A percentile compares a stretch with the other conserved stretches of the same genome.
phyloP scores from a whole-genome alignment of 1,140 invertebrate genomes.

The Linepithema humile region DNA sequence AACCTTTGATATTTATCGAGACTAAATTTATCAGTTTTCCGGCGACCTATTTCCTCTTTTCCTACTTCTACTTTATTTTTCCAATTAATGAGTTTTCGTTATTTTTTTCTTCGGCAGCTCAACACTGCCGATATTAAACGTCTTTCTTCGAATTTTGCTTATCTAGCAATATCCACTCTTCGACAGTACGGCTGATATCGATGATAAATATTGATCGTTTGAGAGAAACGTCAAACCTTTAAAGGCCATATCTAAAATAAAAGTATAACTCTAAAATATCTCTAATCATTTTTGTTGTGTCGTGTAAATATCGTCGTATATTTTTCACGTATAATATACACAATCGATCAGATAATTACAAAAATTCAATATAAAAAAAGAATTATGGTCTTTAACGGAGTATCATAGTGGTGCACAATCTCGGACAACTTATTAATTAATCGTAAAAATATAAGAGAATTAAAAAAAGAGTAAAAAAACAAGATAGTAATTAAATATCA shows the following conservation, averaged over 20 bases:
- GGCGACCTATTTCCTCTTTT: neutral
- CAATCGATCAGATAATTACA: neutral
- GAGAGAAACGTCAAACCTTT: neutral
- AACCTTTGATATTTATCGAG: slow-evolving; percentile 15
- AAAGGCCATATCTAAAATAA: slow-evolving; percentile 13
- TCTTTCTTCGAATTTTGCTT: neutral
- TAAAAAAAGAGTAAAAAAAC: neutral
- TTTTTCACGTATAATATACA: neutral
- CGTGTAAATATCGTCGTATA: too few species aligned
- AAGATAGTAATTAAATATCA: neutral
- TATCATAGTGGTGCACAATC: slow-evolving; percentile 15
- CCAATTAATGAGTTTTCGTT: neutral
- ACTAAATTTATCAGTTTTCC: slow-evolving; percentile 2
- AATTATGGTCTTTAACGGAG: slow-evolving; percentile 23
- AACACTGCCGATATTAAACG: neutral
- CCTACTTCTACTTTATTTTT: neutral
- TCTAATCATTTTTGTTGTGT: neutral
- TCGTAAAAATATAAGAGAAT: neutral
- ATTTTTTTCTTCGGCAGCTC: neutral
- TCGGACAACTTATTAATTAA: neutral
- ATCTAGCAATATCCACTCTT: neutral
- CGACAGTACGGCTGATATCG: neutral
- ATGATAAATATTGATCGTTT: slow-evolving; percentile 22
- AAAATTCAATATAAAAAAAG: neutral
- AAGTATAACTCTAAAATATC: neutral